phyloP scores from a whole-genome alignment of 2,113 vertebrate species.

The Spea bombifrons region DNA sequence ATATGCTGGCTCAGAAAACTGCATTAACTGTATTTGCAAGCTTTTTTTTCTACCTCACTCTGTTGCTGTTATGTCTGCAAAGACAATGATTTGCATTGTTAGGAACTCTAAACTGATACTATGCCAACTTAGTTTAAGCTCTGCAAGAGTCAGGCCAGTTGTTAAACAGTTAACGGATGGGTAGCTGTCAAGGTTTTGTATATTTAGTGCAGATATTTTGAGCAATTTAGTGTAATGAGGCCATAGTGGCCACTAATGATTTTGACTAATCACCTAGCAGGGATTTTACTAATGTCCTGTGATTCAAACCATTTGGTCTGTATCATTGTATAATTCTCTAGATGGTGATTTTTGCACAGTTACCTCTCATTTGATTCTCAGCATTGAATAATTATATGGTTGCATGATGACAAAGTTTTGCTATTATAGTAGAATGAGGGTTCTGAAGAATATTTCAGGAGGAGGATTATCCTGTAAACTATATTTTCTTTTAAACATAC shows the following conservation, averaged over 20 bases:
- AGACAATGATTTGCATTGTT: too few relatives aligned
- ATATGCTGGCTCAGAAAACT: too few relatives aligned
- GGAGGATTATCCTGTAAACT: too few relatives aligned
- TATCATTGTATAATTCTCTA: conserved; percentile 13
- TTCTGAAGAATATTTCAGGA: not conserved
- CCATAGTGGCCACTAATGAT: conserved; percentile 16
- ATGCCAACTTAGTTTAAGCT: too few relatives aligned
- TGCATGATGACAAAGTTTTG: not conserved
- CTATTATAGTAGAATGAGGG: conserved; percentile 5
- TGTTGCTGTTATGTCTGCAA: too few relatives aligned
- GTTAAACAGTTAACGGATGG: too few relatives aligned
- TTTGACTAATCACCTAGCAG: conserved; percentile 14
- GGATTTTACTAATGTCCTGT: conserved; percentile 34
- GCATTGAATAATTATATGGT: not conserved
- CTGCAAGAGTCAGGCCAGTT: too few relatives aligned
- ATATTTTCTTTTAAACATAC: too few relatives aligned
- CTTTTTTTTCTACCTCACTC: too few relatives aligned
- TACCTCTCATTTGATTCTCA: conserved; percentile 5
- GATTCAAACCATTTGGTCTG: conserved; percentile 27
- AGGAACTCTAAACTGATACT: too few relatives aligned
- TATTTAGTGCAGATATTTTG: not conserved
- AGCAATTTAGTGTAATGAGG: conserved; percentile 5
- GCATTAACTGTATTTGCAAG: too few relatives aligned
- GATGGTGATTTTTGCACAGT: conserved; percentile 13
- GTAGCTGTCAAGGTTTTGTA: not conserved